Conservation (phyloP, 1,140 invertebrate species). For the Pteromalus puparum region DNA sequence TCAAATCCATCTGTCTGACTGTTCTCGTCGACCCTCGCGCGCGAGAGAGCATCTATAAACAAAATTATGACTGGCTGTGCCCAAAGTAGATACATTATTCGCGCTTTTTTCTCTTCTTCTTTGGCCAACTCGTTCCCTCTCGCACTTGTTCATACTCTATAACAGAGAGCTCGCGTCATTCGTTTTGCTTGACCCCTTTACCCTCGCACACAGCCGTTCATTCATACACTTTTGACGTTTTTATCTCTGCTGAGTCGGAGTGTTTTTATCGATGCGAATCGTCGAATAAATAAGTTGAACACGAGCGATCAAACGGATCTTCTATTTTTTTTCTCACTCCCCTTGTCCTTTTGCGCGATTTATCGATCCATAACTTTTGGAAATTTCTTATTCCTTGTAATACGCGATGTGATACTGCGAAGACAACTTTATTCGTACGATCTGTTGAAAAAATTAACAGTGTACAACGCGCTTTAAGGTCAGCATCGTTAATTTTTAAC, state of each 20-base stretch:
- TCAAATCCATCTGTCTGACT: too few species aligned
- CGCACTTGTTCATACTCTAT: not conserved
- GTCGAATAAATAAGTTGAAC: not conserved
- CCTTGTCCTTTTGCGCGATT: too few species aligned
- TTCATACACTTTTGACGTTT: constrained; percentile 3
- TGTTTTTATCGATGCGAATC: not conserved
- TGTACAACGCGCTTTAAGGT: too few species aligned
- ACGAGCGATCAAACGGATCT: not conserved
- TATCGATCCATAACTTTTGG: too few species aligned
- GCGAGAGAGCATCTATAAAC: too few species aligned
- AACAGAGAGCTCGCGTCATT: not conserved
- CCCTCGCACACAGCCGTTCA: not conserved
- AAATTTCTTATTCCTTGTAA: too few species aligned
- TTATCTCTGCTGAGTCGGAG: not conserved
- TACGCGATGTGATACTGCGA: too few species aligned
- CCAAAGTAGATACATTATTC: not conserved
- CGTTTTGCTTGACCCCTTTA: constrained; percentile 17
- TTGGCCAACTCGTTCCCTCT: not conserved
- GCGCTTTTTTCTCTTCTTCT: not conserved
- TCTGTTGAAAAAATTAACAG: too few species aligned
- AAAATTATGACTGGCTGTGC: too few species aligned
- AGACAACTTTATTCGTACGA: too few species aligned
- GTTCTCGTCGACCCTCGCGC: too few species aligned
- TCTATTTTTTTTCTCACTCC: not conserved
- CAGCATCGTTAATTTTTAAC: too few species aligned